Percentiles rank a stretch among this genome's conserved stretches.
Evolutionary conservation across 2,797 vertebrate genomes (phyloP).

Genomic region (Oreochromis grahami): DNA sequence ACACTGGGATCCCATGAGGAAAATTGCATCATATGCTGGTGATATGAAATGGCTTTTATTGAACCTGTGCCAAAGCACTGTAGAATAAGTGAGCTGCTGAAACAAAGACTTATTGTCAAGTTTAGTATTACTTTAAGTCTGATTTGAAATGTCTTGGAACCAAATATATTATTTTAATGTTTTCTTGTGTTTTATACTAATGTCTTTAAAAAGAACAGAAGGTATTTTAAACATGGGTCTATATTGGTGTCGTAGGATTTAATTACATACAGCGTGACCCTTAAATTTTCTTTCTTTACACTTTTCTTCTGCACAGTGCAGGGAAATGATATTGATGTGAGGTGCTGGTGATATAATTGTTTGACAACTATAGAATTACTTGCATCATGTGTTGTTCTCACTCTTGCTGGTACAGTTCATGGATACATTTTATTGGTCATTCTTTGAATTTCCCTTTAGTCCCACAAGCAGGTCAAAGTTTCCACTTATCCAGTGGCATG

Average conservation of each 20-base stretch:
- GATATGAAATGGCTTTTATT: not conserved
- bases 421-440: not conserved
- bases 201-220: accelerated
- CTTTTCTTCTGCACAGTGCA: not conserved
- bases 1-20: not conserved
- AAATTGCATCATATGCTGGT: not conserved
- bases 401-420: not conserved
- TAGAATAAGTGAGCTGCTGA: not conserved
- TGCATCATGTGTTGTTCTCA: not conserved
- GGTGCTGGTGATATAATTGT: not conserved
- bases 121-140: not conserved
- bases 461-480: not conserved
- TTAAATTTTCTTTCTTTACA: not conserved
- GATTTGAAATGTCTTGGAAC: not conserved
- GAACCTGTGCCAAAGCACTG: not conserved
- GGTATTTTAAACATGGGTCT: not conserved
- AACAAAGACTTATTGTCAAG: not conserved
- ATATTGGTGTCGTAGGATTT: not conserved
- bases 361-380: not conserved
- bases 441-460: not conserved
- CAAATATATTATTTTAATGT: not conserved
- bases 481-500: not conserved
- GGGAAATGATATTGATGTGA: not conserved
- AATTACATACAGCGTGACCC: not conserved
- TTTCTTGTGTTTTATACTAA: not conserved